Evolutionary conservation across 2,113 vertebrate genomes (phyloP).

Genomic region (Sinosuthora webbiana): DNA sequence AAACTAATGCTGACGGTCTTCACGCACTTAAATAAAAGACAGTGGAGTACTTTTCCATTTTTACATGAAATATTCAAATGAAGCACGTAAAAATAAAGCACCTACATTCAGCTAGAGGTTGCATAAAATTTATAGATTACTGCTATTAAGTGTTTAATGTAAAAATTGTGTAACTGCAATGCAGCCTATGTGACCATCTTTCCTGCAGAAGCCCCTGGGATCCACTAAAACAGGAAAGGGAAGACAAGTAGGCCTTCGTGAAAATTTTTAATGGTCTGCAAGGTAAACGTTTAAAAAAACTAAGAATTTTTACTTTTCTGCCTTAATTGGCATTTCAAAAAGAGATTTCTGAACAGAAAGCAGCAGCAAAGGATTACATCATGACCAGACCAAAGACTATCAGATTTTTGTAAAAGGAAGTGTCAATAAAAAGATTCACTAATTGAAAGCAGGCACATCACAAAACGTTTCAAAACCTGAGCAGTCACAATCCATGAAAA

Average conservation of each 20-base stretch:
- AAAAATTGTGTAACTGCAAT: background rate
- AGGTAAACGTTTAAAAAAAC: background rate
- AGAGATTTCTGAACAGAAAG: background rate
- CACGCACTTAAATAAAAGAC: background rate
- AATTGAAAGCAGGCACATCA: background rate
- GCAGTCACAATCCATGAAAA: background rate
- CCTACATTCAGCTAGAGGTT: background rate
- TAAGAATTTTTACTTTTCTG: background rate
- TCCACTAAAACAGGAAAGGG: background rate
- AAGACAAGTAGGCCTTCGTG: background rate
- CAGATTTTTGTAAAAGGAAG: background rate
- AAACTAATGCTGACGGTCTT: background rate
- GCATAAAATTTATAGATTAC: background rate
- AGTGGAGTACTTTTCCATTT: background rate
- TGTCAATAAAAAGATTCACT: background rate
- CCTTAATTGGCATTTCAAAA: background rate
- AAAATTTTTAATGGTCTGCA: background rate
- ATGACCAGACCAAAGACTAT: rapidly evolving
- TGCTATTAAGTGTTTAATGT: background rate
- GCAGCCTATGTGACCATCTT: background rate
- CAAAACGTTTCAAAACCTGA: background rate
- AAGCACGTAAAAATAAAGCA: background rate
- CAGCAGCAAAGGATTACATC: background rate
- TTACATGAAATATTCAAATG: background rate
- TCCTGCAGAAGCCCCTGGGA: background rate